Conservation (phyloP, 2,113 vertebrate species). For the Tapirus terrestris region DNA sequence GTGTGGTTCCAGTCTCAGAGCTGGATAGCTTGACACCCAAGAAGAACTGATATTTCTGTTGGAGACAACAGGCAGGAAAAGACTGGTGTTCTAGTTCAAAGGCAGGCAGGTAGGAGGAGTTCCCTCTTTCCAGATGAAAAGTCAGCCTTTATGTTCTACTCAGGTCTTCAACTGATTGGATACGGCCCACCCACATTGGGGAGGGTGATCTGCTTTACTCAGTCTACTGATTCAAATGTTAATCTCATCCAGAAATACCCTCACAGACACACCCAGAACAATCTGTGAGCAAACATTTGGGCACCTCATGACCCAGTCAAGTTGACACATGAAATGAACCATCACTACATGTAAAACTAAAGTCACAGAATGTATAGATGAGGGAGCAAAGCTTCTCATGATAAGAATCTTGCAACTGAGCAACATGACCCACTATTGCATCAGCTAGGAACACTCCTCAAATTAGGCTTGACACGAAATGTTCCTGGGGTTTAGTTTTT, state of each 20-base stretch:
- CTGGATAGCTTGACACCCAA: accelerated
- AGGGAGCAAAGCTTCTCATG: background rate
- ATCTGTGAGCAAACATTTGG: background rate
- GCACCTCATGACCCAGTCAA: background rate
- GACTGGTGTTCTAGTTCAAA: accelerated
- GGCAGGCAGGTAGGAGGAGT: accelerated
- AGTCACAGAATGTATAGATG: accelerated
- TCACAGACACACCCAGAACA: background rate
- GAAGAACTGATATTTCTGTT: background rate
- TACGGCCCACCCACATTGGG: accelerated
- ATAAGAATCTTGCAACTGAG: accelerated
- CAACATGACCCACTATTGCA: background rate
- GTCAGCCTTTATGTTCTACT: accelerated
- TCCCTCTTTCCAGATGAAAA: background rate
- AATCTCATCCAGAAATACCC: background rate
- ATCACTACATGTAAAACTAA: too few relatives aligned
- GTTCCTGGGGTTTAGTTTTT: too few relatives aligned
- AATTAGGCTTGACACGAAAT: too few relatives aligned
- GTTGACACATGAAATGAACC: background rate
- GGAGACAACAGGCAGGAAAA: background rate
- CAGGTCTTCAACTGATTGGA: accelerated
- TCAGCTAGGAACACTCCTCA: background rate
- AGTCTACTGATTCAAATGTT: accelerated
- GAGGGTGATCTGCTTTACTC: accelerated
- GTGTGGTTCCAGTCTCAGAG: accelerated